Percentiles rank a stretch among this genome's conserved stretches.
These are phyloP conservation scores for Leucozona laternaria DNA, from an alignment of 2,888 invertebrate species.

Conservation along the genomic window DNA sequence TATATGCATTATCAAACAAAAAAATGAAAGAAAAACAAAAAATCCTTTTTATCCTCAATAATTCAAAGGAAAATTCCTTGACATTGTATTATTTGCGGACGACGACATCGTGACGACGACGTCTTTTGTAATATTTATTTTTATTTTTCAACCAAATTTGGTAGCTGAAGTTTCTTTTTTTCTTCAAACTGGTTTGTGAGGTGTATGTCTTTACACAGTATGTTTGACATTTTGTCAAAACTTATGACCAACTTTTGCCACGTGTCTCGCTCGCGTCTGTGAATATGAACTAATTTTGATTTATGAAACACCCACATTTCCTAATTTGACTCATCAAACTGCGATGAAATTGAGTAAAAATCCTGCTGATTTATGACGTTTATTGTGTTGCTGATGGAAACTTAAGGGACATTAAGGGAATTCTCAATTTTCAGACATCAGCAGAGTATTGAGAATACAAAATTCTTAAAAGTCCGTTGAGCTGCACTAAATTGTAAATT, in stretches of 20 bases:
- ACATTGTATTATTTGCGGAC: not conserved
- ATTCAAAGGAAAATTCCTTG: slow-evolving; percentile 56
- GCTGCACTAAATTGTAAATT: not conserved
- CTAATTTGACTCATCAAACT: not conserved
- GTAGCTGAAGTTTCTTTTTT: not conserved
- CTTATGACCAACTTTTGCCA: not conserved
- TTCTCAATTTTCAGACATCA: not conserved
- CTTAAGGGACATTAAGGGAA: too few relatives aligned
- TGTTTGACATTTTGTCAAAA: not conserved
- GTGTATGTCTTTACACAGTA: too few relatives aligned
- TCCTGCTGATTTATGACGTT: not conserved
- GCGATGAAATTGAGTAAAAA: not conserved
- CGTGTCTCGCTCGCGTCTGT: not conserved
- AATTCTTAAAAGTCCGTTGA: not conserved
- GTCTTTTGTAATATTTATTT: slow-evolving; percentile 61
- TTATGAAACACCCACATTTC: slow-evolving; percentile 42
- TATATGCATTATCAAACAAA: not conserved
- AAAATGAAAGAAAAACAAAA: slow-evolving; percentile 14
- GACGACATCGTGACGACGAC: not conserved
- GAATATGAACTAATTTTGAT: slow-evolving; percentile 42
- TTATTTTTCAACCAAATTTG: slow-evolving; percentile 33
- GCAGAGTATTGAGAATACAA: not conserved
- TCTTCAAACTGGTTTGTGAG: not conserved
- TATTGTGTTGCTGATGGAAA: too few relatives aligned
- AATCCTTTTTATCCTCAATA: slow-evolving; percentile 48